These are phyloP conservation scores for Chamaetylas fuelleborni DNA, from an alignment of 2,113 vertebrate species.

Conservation along the genomic window DNA sequence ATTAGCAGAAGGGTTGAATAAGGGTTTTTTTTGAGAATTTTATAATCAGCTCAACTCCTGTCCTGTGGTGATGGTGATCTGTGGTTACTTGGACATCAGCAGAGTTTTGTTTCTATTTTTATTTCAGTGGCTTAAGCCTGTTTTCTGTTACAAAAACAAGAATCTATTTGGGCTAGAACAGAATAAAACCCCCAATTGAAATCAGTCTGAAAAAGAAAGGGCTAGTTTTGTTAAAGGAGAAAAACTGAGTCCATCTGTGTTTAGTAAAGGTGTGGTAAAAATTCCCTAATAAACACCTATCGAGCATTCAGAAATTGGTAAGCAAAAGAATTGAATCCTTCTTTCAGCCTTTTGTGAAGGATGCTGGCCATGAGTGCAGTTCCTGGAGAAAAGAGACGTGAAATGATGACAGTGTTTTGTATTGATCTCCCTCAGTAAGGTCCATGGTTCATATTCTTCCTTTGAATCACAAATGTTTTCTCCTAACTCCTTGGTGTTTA, in stretches of 20 bases:
- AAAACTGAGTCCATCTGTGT: fast-evolving
- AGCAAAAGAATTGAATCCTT: background rate
- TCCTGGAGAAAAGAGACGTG: background rate
- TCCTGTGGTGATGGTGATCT: background rate
- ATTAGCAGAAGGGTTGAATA: background rate
- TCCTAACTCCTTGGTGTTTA: background rate
- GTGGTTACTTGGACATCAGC: constrained; percentile 5
- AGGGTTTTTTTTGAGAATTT: background rate
- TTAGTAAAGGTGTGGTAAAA: background rate
- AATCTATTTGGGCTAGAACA: background rate
- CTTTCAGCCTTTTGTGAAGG: background rate
- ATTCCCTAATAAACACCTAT: background rate
- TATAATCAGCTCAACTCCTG: background rate
- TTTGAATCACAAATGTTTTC: background rate
- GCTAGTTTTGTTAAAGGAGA: background rate
- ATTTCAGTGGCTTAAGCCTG: background rate
- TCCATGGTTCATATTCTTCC: background rate
- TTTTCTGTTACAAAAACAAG: background rate
- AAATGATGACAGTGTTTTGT: background rate
- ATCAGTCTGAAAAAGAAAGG: background rate
- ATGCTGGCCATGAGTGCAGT: background rate
- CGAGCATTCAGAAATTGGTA: background rate
- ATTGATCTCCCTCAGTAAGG: background rate
- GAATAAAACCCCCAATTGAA: background rate
- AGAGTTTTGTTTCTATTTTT: constrained; percentile 31